These are phyloP conservation scores for Masnerella sp. DNA, from an alignment of 2,888 invertebrate species.

Conservation along the genomic window DNA sequence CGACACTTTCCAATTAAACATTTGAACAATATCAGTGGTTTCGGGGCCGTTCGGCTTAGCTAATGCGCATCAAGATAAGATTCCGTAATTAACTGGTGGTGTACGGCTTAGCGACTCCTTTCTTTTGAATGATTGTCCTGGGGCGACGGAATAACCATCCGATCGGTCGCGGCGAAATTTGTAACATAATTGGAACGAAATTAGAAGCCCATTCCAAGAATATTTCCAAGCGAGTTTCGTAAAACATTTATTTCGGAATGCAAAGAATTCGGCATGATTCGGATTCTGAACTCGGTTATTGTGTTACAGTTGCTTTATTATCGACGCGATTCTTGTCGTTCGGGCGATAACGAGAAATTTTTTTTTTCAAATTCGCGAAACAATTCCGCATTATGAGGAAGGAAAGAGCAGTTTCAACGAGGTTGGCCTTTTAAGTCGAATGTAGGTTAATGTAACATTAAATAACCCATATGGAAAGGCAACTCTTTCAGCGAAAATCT, in stretches of 20 bases:
- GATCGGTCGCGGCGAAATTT: not conserved
- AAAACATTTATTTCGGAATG: constrained; percentile 1
- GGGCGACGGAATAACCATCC: not conserved
- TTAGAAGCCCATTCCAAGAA: not conserved
- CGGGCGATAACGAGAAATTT: not conserved
- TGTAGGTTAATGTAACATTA: constrained; percentile 38
- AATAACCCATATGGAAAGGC: constrained; percentile 17
- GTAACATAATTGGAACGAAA: constrained; percentile 10
- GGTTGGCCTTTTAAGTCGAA: constrained; percentile 13
- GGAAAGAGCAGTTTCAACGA: not conserved
- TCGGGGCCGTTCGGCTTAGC: constrained; percentile 6
- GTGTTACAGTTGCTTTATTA: not conserved
- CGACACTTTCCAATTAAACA: constrained; percentile 42
- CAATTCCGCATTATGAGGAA: not conserved
- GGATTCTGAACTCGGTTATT: not conserved
- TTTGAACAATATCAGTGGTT: constrained; percentile 28
- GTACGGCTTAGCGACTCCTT: constrained; percentile 1
- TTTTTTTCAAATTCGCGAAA: not conserved
- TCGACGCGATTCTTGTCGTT: not conserved
- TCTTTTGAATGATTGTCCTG: not conserved
- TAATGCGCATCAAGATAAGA: constrained; percentile 30
- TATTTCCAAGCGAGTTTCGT: not conserved
- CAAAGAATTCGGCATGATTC: constrained; percentile 1
- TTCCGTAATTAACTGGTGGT: constrained; percentile 29
- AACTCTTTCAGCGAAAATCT: constrained; percentile 14